phyloP scores from a whole-genome alignment of 2,113 vertebrate genomes.

The Chrysochloris asiatica region DNA sequence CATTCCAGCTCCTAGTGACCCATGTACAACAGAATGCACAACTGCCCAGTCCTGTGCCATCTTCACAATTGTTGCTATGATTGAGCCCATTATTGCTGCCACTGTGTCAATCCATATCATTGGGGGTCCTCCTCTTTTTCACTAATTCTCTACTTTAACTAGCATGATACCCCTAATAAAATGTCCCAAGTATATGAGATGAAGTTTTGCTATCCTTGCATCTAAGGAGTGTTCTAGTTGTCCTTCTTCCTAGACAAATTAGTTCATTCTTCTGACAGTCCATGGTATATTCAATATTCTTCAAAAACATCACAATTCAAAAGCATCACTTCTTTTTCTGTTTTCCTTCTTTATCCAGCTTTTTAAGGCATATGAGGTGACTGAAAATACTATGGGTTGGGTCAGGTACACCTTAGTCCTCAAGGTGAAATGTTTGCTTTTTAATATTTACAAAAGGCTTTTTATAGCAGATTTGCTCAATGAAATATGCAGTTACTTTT shows the following conservation, averaged over 20 bases:
- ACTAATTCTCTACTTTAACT: neutral
- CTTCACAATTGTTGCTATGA: neutral
- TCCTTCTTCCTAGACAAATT: neutral
- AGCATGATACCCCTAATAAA: neutral
- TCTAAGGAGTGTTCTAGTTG: neutral
- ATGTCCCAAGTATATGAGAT: neutral
- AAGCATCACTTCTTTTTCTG: neutral
- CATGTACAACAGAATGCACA: neutral
- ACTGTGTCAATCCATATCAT: neutral
- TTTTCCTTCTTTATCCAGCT: neutral
- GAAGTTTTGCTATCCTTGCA: neutral
- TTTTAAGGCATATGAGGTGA: neutral
- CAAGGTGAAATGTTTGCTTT: neutral
- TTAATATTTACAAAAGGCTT: too few species aligned
- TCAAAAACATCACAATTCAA: neutral
- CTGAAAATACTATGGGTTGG: neutral
- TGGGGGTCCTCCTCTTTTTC: neutral
- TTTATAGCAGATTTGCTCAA: too few species aligned
- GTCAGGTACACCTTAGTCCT: neutral
- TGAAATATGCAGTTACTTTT: too few species aligned
- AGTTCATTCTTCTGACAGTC: neutral
- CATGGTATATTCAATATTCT: neutral
- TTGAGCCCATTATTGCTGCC: neutral
- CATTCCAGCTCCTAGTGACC: neutral
- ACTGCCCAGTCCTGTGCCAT: neutral